phyloP scores from a whole-genome alignment of 2,888 invertebrate species.

The Hypselothyrea guttata region DNA sequence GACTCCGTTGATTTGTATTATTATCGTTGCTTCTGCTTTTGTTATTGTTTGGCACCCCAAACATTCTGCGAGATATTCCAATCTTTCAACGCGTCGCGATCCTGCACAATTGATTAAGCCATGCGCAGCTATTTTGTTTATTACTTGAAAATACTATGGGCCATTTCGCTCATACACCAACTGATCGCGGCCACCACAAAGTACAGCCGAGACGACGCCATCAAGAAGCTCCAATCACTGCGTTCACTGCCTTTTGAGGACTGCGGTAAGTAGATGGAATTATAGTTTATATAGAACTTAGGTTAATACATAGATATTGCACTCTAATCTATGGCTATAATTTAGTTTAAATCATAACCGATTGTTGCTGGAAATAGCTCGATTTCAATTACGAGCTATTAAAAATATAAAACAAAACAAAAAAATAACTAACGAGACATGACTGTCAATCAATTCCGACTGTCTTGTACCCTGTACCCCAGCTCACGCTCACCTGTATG shows the following conservation, averaged over 20 bases:
- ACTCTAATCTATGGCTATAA: no score
- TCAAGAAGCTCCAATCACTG: slow-evolving; percentile 41
- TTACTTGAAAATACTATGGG: slow-evolving; percentile 62
- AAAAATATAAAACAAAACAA: background rate
- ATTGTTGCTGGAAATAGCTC: no score
- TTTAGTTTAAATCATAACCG: background rate
- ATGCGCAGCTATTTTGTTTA: slow-evolving; percentile 58
- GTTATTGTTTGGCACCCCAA: slow-evolving; percentile 7
- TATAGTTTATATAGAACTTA: no score
- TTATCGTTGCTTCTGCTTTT: slow-evolving; percentile 55
- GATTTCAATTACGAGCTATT: no score
- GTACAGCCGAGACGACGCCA: slow-evolving; percentile 31
- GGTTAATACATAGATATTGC: no score
- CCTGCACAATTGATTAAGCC: slow-evolving; percentile 39
- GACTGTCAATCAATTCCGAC: no score
- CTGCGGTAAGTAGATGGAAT: slow-evolving; percentile 67
- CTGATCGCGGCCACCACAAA: slow-evolving; percentile 19
- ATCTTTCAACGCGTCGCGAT: slow-evolving; percentile 37
- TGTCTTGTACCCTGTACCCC: no score
- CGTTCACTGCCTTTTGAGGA: slow-evolving; percentile 75
- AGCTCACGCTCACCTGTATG: no score
- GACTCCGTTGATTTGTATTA: slow-evolving; percentile 8
- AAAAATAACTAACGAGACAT: no score
- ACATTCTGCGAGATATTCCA: slow-evolving; percentile 44
- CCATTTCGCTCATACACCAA: slow-evolving; percentile 33